phyloP scores from a whole-genome alignment of 2,888 invertebrate species.

The Drosophila histrio region DNA sequence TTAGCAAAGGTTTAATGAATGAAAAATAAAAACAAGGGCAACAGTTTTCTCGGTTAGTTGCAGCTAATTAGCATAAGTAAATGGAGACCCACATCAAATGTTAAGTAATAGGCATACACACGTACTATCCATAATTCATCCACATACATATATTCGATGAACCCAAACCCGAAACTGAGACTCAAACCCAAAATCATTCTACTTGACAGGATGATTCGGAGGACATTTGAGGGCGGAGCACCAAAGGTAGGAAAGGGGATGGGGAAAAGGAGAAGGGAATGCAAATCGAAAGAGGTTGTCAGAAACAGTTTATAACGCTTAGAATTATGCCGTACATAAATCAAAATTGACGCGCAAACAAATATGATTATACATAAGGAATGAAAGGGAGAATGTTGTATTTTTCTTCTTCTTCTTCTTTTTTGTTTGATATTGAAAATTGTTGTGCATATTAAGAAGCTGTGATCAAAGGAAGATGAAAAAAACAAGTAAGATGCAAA shows the following conservation, averaged over 20 bases:
- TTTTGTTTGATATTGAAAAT: conserved; percentile 24
- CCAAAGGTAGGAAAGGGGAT: neutral
- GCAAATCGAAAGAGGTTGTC: conserved; percentile 56
- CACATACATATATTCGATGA: conserved; percentile 6
- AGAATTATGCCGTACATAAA: conserved; percentile 75
- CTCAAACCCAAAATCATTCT: neutral
- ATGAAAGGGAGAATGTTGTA: neutral
- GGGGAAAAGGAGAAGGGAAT: neutral
- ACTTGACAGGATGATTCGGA: conserved; percentile 26
- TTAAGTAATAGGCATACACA: conserved; percentile 44
- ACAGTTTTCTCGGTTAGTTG: conserved; percentile 37
- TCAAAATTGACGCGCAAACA: conserved; percentile 76
- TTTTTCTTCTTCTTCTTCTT: too few species aligned
- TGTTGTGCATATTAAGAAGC: conserved; percentile 58
- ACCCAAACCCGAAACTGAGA: neutral
- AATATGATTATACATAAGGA: conserved; percentile 37
- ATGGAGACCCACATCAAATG: conserved; percentile 54
- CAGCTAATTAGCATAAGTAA: conserved; percentile 61
- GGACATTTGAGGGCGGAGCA: neutral
- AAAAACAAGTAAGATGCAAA: too few species aligned
- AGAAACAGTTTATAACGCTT: conserved; percentile 76
- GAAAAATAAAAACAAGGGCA: conserved; percentile 29
- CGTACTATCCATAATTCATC: conserved; percentile 52
- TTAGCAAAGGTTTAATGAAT: conserved; percentile 9
- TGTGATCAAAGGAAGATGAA: conserved; percentile 53